Conservation (phyloP, 2,797 vertebrate species). For the Argentina silus region DNA sequence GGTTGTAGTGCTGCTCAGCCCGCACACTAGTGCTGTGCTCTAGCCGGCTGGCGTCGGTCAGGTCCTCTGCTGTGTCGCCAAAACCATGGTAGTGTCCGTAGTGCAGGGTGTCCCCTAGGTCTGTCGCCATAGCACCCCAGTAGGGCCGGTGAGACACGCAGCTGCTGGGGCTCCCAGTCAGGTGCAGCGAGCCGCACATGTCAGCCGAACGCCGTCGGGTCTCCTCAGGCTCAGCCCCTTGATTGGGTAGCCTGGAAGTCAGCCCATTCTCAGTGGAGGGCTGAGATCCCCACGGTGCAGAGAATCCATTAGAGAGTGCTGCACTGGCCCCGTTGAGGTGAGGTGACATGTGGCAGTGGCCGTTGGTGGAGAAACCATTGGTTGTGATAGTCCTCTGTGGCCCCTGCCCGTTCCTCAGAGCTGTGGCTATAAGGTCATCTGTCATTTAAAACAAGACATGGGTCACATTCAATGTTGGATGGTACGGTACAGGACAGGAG, state of each 20-base stretch:
- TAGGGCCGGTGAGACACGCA: slow-evolving; percentile 78
- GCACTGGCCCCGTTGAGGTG: slow-evolving; percentile 65
- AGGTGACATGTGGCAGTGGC: slow-evolving; percentile 15
- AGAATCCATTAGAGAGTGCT: slow-evolving; percentile 51
- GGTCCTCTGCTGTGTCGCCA: slow-evolving; percentile 94
- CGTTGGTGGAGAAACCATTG: slow-evolving; percentile 76
- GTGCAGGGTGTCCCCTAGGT: slow-evolving; percentile 79
- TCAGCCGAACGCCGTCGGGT: slow-evolving; percentile 44
- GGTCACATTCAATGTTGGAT: slow-evolving; percentile 16
- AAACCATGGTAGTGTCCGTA: slow-evolving; percentile 96
- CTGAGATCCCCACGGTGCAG: slow-evolving; percentile 20
- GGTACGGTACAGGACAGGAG: slow-evolving; percentile 7
- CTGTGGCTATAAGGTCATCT: slow-evolving; percentile 83
- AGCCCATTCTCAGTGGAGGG: slow-evolving; percentile 19
- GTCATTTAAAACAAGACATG: slow-evolving; percentile 73
- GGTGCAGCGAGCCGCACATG: slow-evolving; percentile 92
- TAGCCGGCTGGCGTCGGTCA: slow-evolving; percentile 78
- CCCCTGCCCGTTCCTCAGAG: slow-evolving; percentile 80
- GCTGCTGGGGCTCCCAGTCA: slow-evolving; percentile 83
- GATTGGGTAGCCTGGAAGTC: slow-evolving; percentile 30
- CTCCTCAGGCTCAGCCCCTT: slow-evolving; percentile 49
- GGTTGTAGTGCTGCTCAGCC: slow-evolving; percentile 75
- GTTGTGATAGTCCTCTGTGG: slow-evolving; percentile 55
- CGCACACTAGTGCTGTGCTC: slow-evolving; percentile 78
- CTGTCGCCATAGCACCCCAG: slow-evolving; percentile 65